Evolutionary conservation across 2,113 vertebrate species (phyloP).

Genomic region (Hoplias malabaricus): DNA sequence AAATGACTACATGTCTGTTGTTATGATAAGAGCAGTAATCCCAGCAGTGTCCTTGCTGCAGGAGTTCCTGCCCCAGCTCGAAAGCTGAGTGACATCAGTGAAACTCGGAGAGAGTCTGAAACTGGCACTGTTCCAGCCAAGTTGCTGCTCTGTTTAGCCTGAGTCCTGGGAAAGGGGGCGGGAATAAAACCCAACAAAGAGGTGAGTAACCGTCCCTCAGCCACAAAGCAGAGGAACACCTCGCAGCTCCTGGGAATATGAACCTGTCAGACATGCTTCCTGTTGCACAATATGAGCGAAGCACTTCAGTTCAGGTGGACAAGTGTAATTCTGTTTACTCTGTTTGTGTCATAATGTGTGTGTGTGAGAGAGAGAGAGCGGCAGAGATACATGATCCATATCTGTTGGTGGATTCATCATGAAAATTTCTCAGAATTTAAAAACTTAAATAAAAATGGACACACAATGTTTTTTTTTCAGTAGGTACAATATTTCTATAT

Average conservation of each 20-base stretch:
- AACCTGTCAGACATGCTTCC: constrained; percentile 64
- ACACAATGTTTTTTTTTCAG: too few species aligned
- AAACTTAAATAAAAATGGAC: too few species aligned
- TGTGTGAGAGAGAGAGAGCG: not conserved
- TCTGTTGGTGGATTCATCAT: not conserved
- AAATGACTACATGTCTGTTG: not conserved
- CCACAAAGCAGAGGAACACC: constrained; percentile 59
- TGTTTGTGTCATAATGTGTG: constrained; percentile 6
- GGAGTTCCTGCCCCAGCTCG: constrained; percentile 69
- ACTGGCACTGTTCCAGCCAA: constrained; percentile 73
- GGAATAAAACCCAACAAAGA: constrained; percentile 54
- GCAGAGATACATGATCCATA: not conserved
- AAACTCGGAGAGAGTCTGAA: constrained; percentile 71
- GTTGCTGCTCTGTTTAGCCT: constrained; percentile 59
- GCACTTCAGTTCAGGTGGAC: constrained; percentile 2
- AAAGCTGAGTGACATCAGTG: constrained; percentile 65
- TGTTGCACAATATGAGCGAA: constrained; percentile 65
- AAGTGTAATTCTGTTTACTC: not conserved
- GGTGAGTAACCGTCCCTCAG: constrained; percentile 67
- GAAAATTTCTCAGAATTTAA: too few species aligned
- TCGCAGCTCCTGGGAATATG: constrained; percentile 69
- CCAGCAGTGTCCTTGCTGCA: constrained; percentile 51
- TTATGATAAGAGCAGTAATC: constrained; percentile 26
- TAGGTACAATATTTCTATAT: too few species aligned
- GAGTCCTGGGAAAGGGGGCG: constrained; percentile 63